A percentile compares a stretch with the other conserved stretches of the same genome.
Evolutionary conservation across 2,113 vertebrate species (phyloP).

Genomic region (Burhinus oedicnemus): DNA sequence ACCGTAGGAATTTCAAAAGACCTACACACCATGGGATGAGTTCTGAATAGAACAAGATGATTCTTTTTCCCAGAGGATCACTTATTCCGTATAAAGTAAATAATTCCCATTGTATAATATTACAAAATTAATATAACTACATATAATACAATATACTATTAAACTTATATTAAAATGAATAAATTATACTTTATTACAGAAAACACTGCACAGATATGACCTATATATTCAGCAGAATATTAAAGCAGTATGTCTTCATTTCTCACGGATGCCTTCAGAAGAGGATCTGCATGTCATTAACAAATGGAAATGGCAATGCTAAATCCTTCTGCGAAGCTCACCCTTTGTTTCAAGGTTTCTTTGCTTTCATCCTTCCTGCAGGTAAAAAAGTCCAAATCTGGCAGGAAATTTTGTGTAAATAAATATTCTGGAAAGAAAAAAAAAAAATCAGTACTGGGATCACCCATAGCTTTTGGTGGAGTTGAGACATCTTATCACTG

Average conservation of each 20-base stretch:
- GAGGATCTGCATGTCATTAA: not conserved
- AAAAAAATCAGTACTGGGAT: not conserved
- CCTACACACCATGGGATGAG: not conserved
- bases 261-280: not conserved
- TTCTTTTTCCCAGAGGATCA: not conserved
- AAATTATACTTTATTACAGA: not conserved
- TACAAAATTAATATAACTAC: not conserved
- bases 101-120: not conserved
- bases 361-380: not conserved
- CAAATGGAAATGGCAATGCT: not conserved
- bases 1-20: not conserved
- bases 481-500: not conserved
- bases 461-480: not conserved
- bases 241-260: not conserved
- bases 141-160: not conserved
- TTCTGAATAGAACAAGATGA: not conserved
- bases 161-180: not conserved
- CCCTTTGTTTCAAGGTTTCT: not conserved
- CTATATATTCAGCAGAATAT: not conserved
- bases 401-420: not conserved
- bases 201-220: not conserved
- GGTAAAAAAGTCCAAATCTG: not conserved
- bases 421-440: not conserved
- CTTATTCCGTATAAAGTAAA: not conserved
- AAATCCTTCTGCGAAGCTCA: not conserved